These are phyloP conservation scores for Hippasteria phrygiana DNA, from an alignment of 53 echinoderm and acorn worm genomes.

Conservation along the genomic window DNA sequence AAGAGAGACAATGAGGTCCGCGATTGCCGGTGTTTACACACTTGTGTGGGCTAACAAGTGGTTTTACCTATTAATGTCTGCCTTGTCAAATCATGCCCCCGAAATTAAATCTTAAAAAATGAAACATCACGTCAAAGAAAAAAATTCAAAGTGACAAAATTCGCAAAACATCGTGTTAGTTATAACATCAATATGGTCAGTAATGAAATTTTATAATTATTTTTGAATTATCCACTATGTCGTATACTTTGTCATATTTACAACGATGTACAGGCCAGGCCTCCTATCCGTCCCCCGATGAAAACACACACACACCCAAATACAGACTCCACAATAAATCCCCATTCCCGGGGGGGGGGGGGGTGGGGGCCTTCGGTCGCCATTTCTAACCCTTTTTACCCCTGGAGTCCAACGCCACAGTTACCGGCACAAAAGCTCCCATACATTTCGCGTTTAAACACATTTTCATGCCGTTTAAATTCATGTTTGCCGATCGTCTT, in stretches of 20 bases:
- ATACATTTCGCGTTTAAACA: constrained; percentile 47
- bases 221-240: no score
- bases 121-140: no score
- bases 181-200: no score
- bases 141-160: no score
- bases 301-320: not conserved
- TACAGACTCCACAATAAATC: not conserved
- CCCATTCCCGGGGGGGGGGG: constrained; percentile 12
- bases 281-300: not conserved
- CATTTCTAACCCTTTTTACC: not conserved
- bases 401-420: not conserved
- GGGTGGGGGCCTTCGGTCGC: not conserved
- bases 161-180: no score
- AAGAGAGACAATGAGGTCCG: no score
- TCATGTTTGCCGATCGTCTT: constrained; percentile 37
- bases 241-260: not conserved
- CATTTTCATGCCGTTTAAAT: constrained; percentile 64
- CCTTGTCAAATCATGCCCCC: no score
- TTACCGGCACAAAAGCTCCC: constrained; percentile 24
- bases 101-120: no score
- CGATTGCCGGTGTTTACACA: no score
- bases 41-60: no score
- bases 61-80: no score
- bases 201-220: no score
- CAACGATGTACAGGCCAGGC: not conserved